A percentile compares a stretch with the other conserved stretches of the same genome.
phyloP scores from a whole-genome alignment of 2,797 vertebrate genomes.

The Peromyscus melanophrys region DNA sequence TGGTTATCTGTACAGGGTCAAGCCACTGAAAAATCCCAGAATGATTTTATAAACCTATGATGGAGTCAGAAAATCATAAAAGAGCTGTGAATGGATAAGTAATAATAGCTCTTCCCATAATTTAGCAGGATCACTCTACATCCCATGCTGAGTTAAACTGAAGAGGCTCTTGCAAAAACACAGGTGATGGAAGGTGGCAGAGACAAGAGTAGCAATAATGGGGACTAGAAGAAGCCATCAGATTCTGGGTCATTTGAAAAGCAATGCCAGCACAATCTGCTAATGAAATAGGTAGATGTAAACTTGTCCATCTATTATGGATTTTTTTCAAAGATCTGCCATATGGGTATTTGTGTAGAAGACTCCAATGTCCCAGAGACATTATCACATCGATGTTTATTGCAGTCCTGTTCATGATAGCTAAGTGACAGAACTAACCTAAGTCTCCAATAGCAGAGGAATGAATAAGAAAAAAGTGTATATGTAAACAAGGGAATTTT shows the following conservation, averaged over 20 bases:
- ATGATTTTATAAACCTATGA: neutral
- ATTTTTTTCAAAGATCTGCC: neutral
- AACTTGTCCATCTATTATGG: too few relatives aligned
- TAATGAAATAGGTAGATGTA: neutral
- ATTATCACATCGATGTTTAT: neutral
- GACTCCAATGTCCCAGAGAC: neutral
- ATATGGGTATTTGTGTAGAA: neutral
- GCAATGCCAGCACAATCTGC: neutral
- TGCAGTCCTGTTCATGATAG: neutral
- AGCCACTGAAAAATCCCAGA: neutral
- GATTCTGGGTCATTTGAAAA: neutral
- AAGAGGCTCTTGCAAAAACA: neutral
- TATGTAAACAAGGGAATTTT: neutral
- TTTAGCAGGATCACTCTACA: neutral
- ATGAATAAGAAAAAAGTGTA: neutral
- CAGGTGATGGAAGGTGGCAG: neutral
- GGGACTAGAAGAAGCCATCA: too few relatives aligned
- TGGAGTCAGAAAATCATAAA: neutral
- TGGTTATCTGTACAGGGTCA: neutral
- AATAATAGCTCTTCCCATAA: neutral
- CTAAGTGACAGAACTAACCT: neutral
- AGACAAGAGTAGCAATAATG: neutral
- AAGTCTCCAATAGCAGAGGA: neutral
- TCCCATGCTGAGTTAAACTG: neutral
- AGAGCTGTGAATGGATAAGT: neutral